Conservation (phyloP, 2,797 vertebrate genomes). For the Sphenodon punctatus region DNA sequence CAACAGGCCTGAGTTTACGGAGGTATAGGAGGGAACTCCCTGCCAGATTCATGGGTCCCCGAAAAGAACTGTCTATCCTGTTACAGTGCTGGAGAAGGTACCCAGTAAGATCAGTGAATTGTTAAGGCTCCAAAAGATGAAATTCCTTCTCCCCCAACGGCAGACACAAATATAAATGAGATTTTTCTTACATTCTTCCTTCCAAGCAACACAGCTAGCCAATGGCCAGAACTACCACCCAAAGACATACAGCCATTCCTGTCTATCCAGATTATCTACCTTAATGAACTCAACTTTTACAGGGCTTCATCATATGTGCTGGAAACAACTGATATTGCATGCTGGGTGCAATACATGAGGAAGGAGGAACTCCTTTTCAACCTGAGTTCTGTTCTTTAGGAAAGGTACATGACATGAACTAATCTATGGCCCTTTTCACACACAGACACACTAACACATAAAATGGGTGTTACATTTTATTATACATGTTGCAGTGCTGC, state of each 20-base stretch:
- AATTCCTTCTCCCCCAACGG: background rate
- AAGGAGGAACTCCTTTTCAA: background rate
- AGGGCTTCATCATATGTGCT: no score
- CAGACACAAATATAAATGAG: background rate
- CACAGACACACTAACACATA: no score
- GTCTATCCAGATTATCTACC: background rate
- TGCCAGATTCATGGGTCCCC: background rate
- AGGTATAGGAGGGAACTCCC: background rate
- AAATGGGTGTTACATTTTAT: no score
- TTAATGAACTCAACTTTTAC: no score
- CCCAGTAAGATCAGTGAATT: accelerated
- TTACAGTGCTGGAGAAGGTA: accelerated
- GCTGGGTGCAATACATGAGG: background rate
- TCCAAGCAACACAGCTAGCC: background rate
- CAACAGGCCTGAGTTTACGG: background rate
- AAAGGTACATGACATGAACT: background rate
- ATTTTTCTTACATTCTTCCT: background rate
- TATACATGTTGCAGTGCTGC: no score
- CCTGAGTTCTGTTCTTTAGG: background rate
- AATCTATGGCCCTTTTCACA: no score
- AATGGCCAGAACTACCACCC: background rate
- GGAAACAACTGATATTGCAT: no score
- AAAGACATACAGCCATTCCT: background rate
- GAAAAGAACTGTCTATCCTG: background rate
- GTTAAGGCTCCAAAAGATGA: background rate